These are phyloP conservation scores for Eremobia ochroleuca DNA, from an alignment of 2,888 invertebrate species.

Conservation along the genomic window DNA sequence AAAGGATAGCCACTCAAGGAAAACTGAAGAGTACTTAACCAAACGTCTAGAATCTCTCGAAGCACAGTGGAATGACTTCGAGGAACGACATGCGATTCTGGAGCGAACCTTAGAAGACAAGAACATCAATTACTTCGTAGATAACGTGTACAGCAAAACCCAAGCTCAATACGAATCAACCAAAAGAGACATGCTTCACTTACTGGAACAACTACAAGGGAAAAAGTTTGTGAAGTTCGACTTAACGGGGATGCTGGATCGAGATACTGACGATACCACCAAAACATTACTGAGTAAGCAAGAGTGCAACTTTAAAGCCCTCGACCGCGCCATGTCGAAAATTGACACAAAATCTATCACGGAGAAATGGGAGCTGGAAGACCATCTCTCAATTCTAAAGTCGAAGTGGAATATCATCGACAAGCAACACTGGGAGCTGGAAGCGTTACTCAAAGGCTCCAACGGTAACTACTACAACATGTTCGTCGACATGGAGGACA, in stretches of 20 bases:
- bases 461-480: conserved; percentile 5
- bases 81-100: not conserved
- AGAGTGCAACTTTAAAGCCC: conserved; percentile 31
- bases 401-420: conserved; percentile 21
- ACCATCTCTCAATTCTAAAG: conserved; percentile 17
- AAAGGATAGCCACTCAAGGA: not conserved
- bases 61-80: not conserved
- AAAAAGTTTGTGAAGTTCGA: conserved; percentile 1
- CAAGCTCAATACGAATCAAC: conserved; percentile 5
- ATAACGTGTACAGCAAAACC: conserved; percentile 4
- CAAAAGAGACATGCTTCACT: conserved; percentile 2
- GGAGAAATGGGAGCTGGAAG: conserved; percentile 33
- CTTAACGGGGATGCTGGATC: conserved; percentile 1
- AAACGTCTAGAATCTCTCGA: conserved; percentile 1
- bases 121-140: conserved; percentile 1
- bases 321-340: conserved; percentile 20
- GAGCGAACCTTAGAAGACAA: not conserved
- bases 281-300: conserved; percentile 10
- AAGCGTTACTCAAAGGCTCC: conserved; percentile 9
- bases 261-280: not conserved
- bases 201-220: not conserved
- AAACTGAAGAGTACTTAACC: not conserved
- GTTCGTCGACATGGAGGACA: too few relatives aligned
- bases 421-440: conserved; percentile 25
- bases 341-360: not conserved